Evolutionary conservation across 2,888 invertebrate genomes (phyloP).

Genomic region (Pomacea canaliculata): DNA sequence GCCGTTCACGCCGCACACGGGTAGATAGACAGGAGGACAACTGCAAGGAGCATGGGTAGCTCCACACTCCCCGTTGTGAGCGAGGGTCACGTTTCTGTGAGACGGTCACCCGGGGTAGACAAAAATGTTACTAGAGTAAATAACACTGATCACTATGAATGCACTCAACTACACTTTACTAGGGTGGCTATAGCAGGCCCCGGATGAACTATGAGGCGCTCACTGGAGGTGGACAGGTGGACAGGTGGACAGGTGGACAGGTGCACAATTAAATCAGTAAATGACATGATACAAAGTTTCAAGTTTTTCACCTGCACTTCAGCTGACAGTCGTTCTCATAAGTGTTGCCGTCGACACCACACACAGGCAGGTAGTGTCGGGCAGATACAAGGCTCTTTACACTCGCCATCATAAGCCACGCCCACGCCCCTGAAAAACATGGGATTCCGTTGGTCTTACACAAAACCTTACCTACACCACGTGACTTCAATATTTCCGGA

Average conservation of each 20-base stretch:
- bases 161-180: no score
- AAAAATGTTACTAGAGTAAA: no score
- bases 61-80: conserved; percentile 10
- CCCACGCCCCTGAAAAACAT: background rate
- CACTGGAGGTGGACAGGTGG: no score
- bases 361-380: conserved; percentile 13
- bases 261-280: no score
- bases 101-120: background rate
- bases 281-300: background rate
- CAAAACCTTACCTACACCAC: no score
- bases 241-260: no score
- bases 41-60: conserved; percentile 10
- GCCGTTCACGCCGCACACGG: conserved; percentile 17
- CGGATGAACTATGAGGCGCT: no score
- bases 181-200: no score
- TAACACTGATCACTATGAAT: no score
- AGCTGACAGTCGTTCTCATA: conserved; percentile 18
- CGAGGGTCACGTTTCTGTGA: conserved; percentile 7
- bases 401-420: conserved; percentile 15
- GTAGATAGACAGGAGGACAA: conserved; percentile 16
- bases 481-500: background rate
- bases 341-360: conserved; percentile 24
- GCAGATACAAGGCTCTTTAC: conserved; percentile 15
- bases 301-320: conserved; percentile 6
- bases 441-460: background rate